Base-by-base conservation (phyloP, 2,797 vertebrate species). In the Rhinella marina region DNA sequence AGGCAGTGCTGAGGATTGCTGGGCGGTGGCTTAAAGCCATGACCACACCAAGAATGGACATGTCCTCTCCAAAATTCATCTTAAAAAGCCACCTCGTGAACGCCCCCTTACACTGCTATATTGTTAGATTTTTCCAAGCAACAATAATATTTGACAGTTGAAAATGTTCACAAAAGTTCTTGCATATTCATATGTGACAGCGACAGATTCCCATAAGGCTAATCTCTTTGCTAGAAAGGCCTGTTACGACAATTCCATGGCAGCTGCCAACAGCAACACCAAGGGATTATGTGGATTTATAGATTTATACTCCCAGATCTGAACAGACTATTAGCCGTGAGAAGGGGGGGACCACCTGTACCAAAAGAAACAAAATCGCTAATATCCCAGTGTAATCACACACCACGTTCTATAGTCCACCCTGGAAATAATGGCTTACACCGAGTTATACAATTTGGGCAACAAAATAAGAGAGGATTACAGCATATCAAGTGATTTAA, bases 261-360 rank as follows among this genome's bases (percentile, higher is more conserved):
- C 87, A 85, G 68, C 83, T 88, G 87, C 77, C 82, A 85, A 81
- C 87, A 85, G 87, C 77, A 85, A 75, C 87, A 85, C 87, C 57
- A 66, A 64, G 82, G 82, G 87, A 88, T 88, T 85, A 85, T 85
- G 82, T 82, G 87, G 76, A 88, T 81, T 80, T 84, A 85, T 84
- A 80, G 14, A 81, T 61, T n/a, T 48, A 73, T 80, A 84, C 54
- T 88, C 82, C 66, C 87, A 85, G 87, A 61, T 84, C 83, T 76
- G 29, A 59, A 48, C 23, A 59, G 83, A 84, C 70, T 84, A 52
- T 59, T 61, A 59, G 83, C 27, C 11, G 56, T 14, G 32, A 12
- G 70, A 68, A 62, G 66, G 73, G 77, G 54, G n/a, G 64, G 61
- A 54, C 25, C 48, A 32, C 62, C 23, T 62, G 48, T 32, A 80